phyloP scores from a whole-genome alignment of 2,113 vertebrate genomes.

The Zosterops hypoxanthus region DNA sequence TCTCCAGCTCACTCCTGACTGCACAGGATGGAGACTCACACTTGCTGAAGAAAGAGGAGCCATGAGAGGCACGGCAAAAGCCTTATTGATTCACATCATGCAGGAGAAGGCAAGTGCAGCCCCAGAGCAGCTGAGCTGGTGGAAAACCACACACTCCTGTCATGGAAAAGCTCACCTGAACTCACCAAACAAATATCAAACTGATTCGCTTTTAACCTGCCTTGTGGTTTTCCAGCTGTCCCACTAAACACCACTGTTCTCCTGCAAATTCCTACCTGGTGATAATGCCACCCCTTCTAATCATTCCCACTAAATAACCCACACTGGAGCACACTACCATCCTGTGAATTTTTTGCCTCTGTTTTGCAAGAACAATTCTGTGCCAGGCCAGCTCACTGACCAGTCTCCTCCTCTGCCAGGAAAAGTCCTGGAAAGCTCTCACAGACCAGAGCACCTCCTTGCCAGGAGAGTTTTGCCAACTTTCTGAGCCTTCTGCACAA shows the following conservation, averaged over 20 bases:
- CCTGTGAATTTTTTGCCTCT: neutral
- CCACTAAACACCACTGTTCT: neutral
- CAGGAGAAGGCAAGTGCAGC: neutral
- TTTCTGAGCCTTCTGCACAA: neutral
- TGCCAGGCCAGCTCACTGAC: neutral
- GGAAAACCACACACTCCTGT: neutral
- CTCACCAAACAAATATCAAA: neutral
- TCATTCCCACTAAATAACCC: neutral
- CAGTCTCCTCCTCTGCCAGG: neutral
- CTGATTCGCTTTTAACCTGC: neutral
- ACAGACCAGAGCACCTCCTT: neutral
- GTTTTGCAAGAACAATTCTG: neutral
- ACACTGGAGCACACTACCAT: accelerated
- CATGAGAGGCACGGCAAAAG: neutral
- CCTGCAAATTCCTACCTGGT: neutral
- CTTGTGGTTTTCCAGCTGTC: neutral
- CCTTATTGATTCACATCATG: neutral
- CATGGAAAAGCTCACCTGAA: neutral
- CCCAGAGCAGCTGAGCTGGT: neutral
- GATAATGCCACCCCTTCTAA: neutral
- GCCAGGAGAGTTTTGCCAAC: neutral
- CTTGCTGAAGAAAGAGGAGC: neutral
- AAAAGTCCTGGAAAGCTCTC: neutral
- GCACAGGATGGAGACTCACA: neutral
- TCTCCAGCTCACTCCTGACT: neutral